Evolutionary conservation across 2,888 invertebrate genomes (phyloP), one percentile per base, ranked within the genome.

Genomic region (Microchrysa polita): DNA sequence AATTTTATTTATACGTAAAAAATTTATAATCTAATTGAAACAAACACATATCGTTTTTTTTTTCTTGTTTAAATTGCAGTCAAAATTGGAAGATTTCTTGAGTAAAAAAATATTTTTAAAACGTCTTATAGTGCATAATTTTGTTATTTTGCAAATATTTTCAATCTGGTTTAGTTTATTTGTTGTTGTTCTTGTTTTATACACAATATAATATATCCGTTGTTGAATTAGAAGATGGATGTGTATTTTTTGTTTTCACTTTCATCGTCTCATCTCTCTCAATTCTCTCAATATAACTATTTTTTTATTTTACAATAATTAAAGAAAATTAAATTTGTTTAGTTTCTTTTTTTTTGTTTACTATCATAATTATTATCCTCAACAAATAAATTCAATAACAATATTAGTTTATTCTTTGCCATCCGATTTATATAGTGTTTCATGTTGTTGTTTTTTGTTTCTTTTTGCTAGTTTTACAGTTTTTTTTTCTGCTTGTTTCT

Each of bases 1-100:
- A 59, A 59, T 23, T 59, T 59, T 59, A 59, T 59, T 59, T 59
- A 59, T 59, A 59, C n/a, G 59, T 59, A 59, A 59, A 59, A 59
- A 59, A 59, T 59, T 22, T 59, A 59, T 59, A 23, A 59, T 59
- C 59, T 59, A 59, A 59, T 5, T 48, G 59, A 59, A 59, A 59
- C 59, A 59, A 59, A 59, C 27, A 27, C 27, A 23, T 59, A 23
- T n/a, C n/a, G n/a, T n/a, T n/a, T n/a, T n/a, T n/a, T n/a, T n/a
- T n/a, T n/a, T n/a, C n/a, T n/a, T 59, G 20, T 22, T 59, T 59
- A 59, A 22, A 23, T 59, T 59, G 59, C 59, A 59, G 59, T 59
- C 59, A 59, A 59, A 59, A 23, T 59, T 59, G 59, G 59, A 59
- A 59, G 59, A 59, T 59, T 27, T 59, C 59, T 59, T 59, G 59